phyloP scores from a whole-genome alignment of 2,113 vertebrate species.

The Heterotilapia buettikoferi region DNA sequence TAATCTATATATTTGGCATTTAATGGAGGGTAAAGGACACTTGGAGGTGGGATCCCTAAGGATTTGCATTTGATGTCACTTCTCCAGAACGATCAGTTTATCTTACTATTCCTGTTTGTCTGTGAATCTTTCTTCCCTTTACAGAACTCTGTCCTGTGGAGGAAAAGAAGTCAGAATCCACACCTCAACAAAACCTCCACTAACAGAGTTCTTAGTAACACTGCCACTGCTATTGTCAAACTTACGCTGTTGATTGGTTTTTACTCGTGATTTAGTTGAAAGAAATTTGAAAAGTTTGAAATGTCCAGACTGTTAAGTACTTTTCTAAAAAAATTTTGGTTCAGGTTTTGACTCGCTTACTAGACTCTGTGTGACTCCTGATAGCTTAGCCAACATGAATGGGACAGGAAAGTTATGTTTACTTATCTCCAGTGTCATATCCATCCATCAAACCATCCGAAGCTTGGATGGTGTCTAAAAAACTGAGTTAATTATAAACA shows the following conservation, averaged over 20 bases:
- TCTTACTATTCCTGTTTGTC: not conserved
- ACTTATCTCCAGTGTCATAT: too few species aligned
- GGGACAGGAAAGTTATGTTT: too few species aligned
- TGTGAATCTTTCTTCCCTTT: not conserved
- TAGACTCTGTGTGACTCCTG: not conserved
- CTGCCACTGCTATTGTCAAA: not conserved
- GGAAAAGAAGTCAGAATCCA: not conserved
- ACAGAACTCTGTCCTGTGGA: not conserved
- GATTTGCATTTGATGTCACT: not conserved
- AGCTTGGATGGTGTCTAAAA: too few species aligned
- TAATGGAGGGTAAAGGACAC: not conserved
- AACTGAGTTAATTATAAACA: too few species aligned
- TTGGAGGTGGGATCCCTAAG: not conserved
- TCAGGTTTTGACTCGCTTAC: not conserved
- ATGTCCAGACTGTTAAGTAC: not conserved
- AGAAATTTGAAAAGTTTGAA: not conserved
- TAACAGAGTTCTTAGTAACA: not conserved
- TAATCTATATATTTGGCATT: not conserved
- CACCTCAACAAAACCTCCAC: not conserved
- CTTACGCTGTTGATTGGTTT: not conserved
- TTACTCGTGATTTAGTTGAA: not conserved
- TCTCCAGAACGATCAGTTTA: not conserved
- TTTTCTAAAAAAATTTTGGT: not conserved
- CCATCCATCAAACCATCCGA: too few species aligned
- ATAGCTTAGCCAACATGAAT: too few species aligned